These are phyloP conservation scores for Hycleus phaleratus DNA, from an alignment of 1,140 invertebrate species.

Conservation along the genomic window DNA sequence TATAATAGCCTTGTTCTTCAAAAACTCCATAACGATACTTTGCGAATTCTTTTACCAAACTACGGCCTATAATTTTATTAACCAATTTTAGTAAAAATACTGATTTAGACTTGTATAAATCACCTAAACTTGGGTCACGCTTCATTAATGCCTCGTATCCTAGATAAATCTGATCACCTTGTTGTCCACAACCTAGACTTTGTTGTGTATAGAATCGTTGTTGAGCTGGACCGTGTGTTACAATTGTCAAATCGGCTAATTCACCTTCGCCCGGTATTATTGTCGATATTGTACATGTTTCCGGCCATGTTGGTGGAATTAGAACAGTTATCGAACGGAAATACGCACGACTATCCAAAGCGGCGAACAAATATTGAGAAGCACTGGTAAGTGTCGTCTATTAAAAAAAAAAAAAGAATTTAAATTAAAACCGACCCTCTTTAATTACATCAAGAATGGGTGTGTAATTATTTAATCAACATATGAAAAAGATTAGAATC, in stretches of 20 bases:
- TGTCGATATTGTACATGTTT: conserved; percentile 39
- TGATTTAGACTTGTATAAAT: conserved; percentile 7
- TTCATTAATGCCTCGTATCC: conserved; percentile 38
- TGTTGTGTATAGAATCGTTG: conserved; percentile 53
- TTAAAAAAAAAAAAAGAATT: conserved; percentile 27
- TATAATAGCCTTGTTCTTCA: conserved; percentile 54
- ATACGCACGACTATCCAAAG: conserved; percentile 48
- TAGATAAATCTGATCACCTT: conserved; percentile 52
- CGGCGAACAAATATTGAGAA: conserved; percentile 45
- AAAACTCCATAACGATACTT: conserved; percentile 64
- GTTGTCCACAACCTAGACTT: conserved; percentile 48
- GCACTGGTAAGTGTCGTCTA: conserved; percentile 45
- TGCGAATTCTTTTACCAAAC: conserved; percentile 55
- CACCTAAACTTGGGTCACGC: conserved; percentile 37
- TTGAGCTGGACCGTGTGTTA: conserved; percentile 44
- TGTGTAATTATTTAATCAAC: not conserved
- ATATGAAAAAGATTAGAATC: no score
- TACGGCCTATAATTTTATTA: conserved; percentile 38
- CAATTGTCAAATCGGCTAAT: conserved; percentile 46
- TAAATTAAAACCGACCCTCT: not conserved
- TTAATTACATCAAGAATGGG: not conserved
- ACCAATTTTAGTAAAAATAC: not conserved
- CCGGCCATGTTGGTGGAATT: conserved; percentile 48
- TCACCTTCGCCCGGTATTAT: conserved; percentile 42
- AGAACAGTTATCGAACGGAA: conserved; percentile 47